Base-by-base conservation (phyloP, 2,113 vertebrate species). In the Brachirus orientalis region DNA sequence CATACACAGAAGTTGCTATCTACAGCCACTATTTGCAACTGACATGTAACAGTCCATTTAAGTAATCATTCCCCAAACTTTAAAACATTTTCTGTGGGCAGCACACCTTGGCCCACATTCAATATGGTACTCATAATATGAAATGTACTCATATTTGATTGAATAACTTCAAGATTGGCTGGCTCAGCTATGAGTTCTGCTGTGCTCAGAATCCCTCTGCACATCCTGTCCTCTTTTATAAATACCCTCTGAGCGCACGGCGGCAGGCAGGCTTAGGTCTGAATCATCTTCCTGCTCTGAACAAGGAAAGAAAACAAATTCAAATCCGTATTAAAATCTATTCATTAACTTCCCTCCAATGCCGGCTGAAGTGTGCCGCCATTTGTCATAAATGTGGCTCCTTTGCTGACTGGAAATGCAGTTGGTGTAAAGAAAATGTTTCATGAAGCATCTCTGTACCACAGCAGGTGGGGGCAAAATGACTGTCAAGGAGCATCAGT, bases 121-220 rank as follows among this genome's bases (percentile, higher is more conserved):
- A 87, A 69, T 67, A 63, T 13, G 45, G 40, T 50, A 46, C 56
- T 71, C 73, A 65, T 85, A 85, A 86, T 64, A 73, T 81, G 61
- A 82, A 80, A 89, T 72, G 63, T 77, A 77, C 79, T 89, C 71
- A 74, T 80, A 73, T 86, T 85, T 89, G 86, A 89, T 86, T 86
- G 83, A 91, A 89, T 89, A 84, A 89, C 70, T 83, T 73, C 3
- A 48, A 74, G 82, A 87, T 72, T 71, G 79, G 73, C 75, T 77
- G 72, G 61, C 84, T 91, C 82, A 83, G 84, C 87, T 75, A 45
- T 54, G 69, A 86, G 77, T 80, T 81, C 36, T 60, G 77, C 72
- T 77, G 58, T 22, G 17, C 64, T 80, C 63, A 2, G 40, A 72
- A 10, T 72, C 71, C 55, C 43, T 47, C 35, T 38, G 68, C 74